Base-by-base conservation (phyloP, 2,113 vertebrate species). In the Silurus meridionalis region DNA sequence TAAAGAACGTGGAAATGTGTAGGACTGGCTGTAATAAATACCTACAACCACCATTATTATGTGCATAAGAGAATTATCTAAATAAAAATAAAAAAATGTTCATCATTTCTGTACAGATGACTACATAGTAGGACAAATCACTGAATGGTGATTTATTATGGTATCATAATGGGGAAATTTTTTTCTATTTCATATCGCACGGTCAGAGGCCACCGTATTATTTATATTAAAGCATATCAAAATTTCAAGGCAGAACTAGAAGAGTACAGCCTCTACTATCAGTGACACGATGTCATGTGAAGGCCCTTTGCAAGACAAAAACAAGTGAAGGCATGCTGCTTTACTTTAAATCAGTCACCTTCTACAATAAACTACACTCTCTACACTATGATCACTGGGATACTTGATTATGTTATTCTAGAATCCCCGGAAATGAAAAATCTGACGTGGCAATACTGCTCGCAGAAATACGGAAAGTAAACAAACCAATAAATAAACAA, bases 401-500 rank as follows among this genome's bases (percentile, higher is more conserved):
- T n/a, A 78, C n/a, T 3, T 15, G 21, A 21, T 52, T 9, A 53
- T 8, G 0, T 25, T 48, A 55, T 53, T 77, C 21, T 50, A n/a
- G 48, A 75, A 17, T 72, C 19, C 7, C 4, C 37, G 0, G 7
- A 23, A 50, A 9, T 3, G 8, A 64, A 61, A 61, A 7, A 6
- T 5, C 60, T 25, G 23, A 48, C 17, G 37, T 21, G 8, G 37
- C 2, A 21, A 52, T 53, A 13, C 8, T 25, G 2, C 23, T 28
- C 55, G 21, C 50, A 25, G 23, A 15, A 15, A 78, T 15, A 77
- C 8, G 55, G 8, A 57, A 57, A 57, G n/a, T n/a, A 52, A 69
- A 53, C n/a, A n/a, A 77, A 50, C 50, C 1, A 46, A 71, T 2
- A 46, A 71, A 19, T 21, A 15, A 19, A 48, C 48, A 91, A 88